These are phyloP conservation scores for Eulemur macaco DNA, from an alignment of 2,113 vertebrate genomes.

Conservation along the genomic window DNA sequence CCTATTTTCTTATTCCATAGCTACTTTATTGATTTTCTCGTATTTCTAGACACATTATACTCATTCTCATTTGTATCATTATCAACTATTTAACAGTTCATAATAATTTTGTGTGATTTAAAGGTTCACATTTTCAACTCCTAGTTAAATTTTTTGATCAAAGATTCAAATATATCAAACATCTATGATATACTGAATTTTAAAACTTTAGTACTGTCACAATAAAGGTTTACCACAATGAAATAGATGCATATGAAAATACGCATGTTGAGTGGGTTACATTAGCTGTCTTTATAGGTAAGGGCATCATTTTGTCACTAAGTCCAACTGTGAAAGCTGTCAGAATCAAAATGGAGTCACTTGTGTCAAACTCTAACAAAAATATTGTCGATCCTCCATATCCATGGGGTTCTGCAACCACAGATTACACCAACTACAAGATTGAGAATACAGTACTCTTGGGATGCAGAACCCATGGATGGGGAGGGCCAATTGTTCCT, in stretches of 20 bases:
- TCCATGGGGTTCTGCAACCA: background rate
- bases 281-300: background rate
- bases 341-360: background rate
- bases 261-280: background rate
- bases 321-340: background rate
- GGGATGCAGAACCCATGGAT: background rate
- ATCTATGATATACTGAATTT: background rate
- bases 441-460: background rate
- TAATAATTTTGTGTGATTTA: conserved; percentile 20
- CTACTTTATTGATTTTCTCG: background rate
- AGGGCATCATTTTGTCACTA: background rate
- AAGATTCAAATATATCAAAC: background rate
- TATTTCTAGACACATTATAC: conserved; percentile 18
- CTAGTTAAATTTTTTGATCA: background rate
- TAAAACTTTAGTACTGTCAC: background rate
- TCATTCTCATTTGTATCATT: background rate
- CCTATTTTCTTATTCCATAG: background rate
- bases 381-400: background rate
- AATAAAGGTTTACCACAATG: background rate
- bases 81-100: background rate
- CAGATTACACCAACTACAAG: background rate
- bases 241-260: background rate
- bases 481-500: background rate
- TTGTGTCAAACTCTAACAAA: background rate
- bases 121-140: conserved; percentile 15